A percentile compares a stretch with the other conserved stretches of the same genome.
phyloP scores from a whole-genome alignment of 1,140 invertebrate genomes.

The Drosophila nasuta region DNA sequence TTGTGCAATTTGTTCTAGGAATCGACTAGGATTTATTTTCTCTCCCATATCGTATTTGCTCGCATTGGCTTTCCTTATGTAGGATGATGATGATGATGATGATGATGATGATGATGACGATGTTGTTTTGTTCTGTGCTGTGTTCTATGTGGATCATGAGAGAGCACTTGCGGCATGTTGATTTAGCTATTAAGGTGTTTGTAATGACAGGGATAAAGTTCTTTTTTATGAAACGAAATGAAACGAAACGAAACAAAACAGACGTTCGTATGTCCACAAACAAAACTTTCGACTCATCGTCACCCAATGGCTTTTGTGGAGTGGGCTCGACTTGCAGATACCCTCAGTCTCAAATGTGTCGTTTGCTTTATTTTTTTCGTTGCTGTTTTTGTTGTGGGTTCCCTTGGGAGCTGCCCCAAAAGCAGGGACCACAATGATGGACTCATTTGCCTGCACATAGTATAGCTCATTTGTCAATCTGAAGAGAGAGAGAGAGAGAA shows the following conservation, averaged over 20 bases:
- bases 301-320: no score
- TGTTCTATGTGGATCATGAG: slow-evolving; percentile 1
- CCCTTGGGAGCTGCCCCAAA: background rate
- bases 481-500: background rate
- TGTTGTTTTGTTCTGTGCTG: no score
- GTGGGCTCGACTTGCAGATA: background rate
- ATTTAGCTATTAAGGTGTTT: slow-evolving; percentile 32
- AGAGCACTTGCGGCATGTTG: slow-evolving; percentile 29
- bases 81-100: background rate
- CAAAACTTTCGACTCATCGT: slow-evolving; percentile 15
- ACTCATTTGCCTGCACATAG: background rate
- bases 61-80: no score
- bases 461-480: background rate
- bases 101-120: background rate
- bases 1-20: no score
- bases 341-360: background rate
- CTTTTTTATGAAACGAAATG: background rate
- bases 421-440: background rate
- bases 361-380: background rate
- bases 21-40: no score
- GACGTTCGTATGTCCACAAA: background rate
- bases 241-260: slow-evolving; percentile 5
- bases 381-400: background rate
- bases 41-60: no score
- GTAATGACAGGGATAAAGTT: slow-evolving; percentile 31